Conservation (phyloP, 1,140 invertebrate species). For the Dermatophagoides farinae region DNA sequence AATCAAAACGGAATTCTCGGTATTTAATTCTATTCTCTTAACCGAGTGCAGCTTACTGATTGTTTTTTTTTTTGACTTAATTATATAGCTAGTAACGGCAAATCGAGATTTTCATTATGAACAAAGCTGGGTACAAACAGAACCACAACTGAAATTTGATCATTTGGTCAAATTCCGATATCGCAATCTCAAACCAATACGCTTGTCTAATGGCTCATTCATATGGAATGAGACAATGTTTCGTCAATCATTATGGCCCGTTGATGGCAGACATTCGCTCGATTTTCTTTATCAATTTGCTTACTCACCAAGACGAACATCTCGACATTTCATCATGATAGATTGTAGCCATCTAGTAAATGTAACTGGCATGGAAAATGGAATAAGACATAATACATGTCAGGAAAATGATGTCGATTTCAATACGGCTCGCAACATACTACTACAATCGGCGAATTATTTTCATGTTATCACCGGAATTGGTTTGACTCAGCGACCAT, state of each 20-base stretch:
- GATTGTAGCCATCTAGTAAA: not conserved
- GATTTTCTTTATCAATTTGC: slow-evolving; percentile 1
- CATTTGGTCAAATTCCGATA: not conserved
- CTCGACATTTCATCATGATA: not conserved
- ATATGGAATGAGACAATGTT: too few species aligned
- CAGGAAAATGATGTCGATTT: not conserved
- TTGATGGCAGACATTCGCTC: not conserved
- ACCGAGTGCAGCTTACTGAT: not conserved
- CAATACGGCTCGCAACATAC: not conserved
- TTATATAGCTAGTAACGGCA: not conserved
- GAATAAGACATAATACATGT: not conserved
- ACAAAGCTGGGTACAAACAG: not conserved
- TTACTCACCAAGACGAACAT: not conserved
- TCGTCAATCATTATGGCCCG: not conserved
- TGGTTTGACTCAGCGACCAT: not conserved
- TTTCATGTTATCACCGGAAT: not conserved
- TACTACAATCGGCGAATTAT: not conserved
- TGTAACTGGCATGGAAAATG: not conserved
- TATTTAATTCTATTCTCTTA: not conserved
- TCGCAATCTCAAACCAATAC: not conserved
- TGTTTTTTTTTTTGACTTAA: not conserved
- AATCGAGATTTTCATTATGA: not conserved
- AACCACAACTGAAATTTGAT: not conserved
- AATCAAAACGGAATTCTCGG: not conserved
- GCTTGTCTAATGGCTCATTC: too few species aligned